Conservation (phyloP, 2,888 invertebrate genomes). For the Leptopterna dolabrata region DNA sequence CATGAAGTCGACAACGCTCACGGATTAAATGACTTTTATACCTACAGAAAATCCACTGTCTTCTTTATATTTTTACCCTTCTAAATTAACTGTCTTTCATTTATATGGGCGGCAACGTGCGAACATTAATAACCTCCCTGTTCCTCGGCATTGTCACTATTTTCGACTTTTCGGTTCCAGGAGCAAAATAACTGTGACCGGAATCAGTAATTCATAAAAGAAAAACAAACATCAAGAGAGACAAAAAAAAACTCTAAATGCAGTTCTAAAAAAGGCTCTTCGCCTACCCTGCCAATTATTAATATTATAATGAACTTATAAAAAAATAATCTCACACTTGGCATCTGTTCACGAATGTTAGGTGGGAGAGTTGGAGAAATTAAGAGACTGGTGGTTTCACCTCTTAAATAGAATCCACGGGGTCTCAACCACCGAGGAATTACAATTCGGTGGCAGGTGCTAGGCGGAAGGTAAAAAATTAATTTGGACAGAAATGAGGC, state of each 20-base stretch:
- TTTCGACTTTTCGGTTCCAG: constrained; percentile 21
- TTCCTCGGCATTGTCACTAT: constrained; percentile 13
- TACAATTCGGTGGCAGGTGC: constrained; percentile 30
- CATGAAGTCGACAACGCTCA: too few species aligned
- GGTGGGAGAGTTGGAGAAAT: constrained; percentile 5
- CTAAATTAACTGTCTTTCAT: constrained; percentile 14
- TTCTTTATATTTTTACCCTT: neutral
- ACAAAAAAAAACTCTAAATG: constrained; percentile 8
- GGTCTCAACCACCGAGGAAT: neutral
- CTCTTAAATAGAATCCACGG: constrained; percentile 26
- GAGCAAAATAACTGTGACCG: constrained; percentile 45
- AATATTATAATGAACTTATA: constrained; percentile 44
- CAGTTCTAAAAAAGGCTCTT: constrained; percentile 29
- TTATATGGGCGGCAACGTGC: constrained; percentile 18
- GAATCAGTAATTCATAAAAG: constrained; percentile 32
- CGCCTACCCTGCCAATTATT: constrained; percentile 34
- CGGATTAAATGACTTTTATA: too few species aligned
- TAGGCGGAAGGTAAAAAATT: constrained; percentile 20
- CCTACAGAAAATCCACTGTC: neutral
- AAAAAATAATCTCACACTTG: constrained; percentile 25
- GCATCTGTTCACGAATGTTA: constrained; percentile 10
- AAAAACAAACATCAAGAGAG: neutral
- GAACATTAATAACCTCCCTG: constrained; percentile 8
- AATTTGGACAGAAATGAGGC: constrained; percentile 34
- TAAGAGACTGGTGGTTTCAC: neutral